phyloP scores from a whole-genome alignment of 2,113 vertebrate species.

The Pagrus major region DNA sequence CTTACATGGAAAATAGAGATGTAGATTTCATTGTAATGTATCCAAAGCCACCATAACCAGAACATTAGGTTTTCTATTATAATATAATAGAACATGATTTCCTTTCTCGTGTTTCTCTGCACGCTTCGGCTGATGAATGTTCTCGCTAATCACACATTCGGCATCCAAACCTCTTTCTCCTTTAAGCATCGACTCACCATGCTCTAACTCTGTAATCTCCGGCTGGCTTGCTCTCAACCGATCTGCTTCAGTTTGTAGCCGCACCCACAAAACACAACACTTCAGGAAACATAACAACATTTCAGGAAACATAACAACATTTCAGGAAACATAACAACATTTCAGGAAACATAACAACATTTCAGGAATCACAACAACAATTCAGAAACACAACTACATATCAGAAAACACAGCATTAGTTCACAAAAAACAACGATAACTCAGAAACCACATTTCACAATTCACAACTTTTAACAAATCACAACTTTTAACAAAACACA shows the following conservation, averaged over 20 bases:
- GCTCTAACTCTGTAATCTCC: not conserved
- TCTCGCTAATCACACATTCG: not conserved
- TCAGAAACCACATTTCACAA: no score
- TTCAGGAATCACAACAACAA: no score
- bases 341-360: no score
- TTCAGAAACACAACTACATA: no score
- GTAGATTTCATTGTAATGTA: not conserved
- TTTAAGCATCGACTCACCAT: slow-evolving; percentile 9
- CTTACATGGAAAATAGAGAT: not conserved
- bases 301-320: no score
- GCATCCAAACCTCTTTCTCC: slow-evolving; percentile 9
- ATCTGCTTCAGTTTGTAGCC: slow-evolving; percentile 12
- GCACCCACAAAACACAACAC: no score
- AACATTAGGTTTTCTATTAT: not conserved
- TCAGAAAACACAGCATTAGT: no score
- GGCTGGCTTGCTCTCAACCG: slow-evolving; percentile 10
- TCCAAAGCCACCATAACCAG: not conserved
- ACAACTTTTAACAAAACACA: no score
- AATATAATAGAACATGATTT: not conserved
- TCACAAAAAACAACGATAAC: no score
- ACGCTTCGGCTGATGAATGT: not conserved
- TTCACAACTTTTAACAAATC: no score
- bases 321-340: no score
- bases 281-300: no score
- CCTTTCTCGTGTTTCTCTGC: not conserved